Conservation (phyloP, 2,113 vertebrate genomes). For the Centropus unirufus region DNA sequence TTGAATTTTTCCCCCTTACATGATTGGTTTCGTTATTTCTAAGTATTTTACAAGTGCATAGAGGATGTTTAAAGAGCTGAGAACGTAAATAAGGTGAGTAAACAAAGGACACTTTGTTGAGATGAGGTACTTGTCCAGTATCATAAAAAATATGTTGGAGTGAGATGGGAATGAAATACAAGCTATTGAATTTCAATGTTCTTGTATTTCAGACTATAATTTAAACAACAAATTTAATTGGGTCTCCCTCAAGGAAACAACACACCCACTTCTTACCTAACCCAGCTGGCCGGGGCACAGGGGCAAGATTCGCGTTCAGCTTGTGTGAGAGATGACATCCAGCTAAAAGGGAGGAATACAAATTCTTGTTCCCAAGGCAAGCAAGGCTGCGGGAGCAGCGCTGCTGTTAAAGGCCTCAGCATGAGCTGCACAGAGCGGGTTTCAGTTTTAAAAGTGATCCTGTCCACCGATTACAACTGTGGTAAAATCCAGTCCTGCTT, state of each 20-base stretch:
- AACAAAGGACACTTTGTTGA: background rate
- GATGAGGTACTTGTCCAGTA: background rate
- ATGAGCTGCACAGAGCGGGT: background rate
- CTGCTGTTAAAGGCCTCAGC: background rate
- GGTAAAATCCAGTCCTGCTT: background rate
- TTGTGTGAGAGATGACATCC: background rate
- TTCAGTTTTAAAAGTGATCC: background rate
- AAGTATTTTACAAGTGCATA: background rate
- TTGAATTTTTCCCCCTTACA: background rate
- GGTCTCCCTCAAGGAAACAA: background rate
- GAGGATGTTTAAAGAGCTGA: background rate
- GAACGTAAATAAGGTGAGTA: background rate
- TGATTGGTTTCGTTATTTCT: background rate
- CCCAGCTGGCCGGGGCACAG: accelerated
- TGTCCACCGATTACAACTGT: background rate
- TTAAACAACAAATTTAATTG: background rate
- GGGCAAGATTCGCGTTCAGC: background rate
- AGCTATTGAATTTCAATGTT: background rate
- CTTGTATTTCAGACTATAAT: background rate
- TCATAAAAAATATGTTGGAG: background rate
- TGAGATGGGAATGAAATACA: background rate
- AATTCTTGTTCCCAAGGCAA: background rate
- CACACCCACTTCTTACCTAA: background rate
- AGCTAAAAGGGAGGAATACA: background rate
- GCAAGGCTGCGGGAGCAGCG: background rate